A percentile compares a stretch with the other conserved stretches of the same genome.
phyloP scores from a whole-genome alignment of 2,797 vertebrate genomes.

The Lindbergichthys nudifrons region DNA sequence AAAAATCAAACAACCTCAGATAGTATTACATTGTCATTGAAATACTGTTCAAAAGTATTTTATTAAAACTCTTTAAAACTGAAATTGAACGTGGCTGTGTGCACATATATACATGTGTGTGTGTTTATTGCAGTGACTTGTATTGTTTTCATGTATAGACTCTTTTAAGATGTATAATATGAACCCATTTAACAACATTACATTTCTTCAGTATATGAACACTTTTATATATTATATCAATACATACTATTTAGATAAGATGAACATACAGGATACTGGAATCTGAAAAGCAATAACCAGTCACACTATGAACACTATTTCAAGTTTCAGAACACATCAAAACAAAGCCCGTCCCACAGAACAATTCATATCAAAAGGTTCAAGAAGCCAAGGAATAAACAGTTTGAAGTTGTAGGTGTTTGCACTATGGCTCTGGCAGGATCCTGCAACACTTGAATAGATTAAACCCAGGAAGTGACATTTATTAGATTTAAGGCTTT shows the following conservation, averaged over 20 bases:
- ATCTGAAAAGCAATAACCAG: slow-evolving; percentile 16
- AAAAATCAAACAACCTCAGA: slow-evolving; percentile 24
- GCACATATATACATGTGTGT: background rate
- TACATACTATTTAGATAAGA: slow-evolving; percentile 5
- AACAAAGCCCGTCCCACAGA: background rate
- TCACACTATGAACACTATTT: slow-evolving; percentile 12
- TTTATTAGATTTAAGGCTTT: background rate
- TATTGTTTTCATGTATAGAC: slow-evolving; percentile 15
- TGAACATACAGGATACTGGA: slow-evolving; percentile 1
- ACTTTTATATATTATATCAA: background rate
- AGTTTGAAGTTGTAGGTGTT: background rate
- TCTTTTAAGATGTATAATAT: slow-evolving; percentile 8
- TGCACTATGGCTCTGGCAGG: background rate
- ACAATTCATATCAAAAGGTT: background rate
- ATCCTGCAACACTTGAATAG: background rate
- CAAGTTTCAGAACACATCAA: slow-evolving; percentile 13
- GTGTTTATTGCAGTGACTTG: slow-evolving; percentile 13
- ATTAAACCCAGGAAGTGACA: background rate
- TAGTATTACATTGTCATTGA: slow-evolving; percentile 69
- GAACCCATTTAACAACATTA: slow-evolving; percentile 8
- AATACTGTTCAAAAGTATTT: slow-evolving; percentile 52
- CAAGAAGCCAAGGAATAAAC: background rate
- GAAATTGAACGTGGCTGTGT: slow-evolving; percentile 41
- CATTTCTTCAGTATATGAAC: slow-evolving; percentile 18
- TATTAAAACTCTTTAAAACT: slow-evolving; percentile 66